Evolutionary conservation across 2,797 vertebrate genomes (phyloP).

Genomic region (Alectoris magna): DNA sequence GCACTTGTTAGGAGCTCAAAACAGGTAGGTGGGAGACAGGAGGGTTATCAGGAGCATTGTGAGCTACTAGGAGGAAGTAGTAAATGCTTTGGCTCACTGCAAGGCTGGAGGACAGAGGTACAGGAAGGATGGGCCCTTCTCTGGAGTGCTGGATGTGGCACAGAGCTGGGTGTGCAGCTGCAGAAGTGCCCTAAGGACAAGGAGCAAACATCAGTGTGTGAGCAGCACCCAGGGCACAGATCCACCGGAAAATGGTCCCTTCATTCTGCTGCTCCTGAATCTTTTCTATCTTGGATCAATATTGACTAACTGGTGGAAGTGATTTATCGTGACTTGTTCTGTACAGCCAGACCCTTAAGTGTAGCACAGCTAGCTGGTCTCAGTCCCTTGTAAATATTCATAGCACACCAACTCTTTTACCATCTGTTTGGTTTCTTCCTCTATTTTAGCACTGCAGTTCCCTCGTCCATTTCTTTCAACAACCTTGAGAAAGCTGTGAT

Average conservation of each 20-base stretch:
- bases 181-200: not conserved
- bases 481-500: not conserved
- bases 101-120: not conserved
- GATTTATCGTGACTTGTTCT: not conserved
- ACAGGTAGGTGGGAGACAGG: not conserved
- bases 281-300: not conserved
- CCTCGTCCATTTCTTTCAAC: not conserved
- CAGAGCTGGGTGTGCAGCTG: not conserved
- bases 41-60: not conserved
- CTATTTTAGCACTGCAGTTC: not conserved
- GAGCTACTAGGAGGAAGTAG: not conserved
- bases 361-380: not conserved
- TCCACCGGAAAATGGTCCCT: not conserved
- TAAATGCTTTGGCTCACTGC: not conserved
- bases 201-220: not conserved
- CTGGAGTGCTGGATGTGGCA: not conserved
- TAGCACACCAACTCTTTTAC: not conserved
- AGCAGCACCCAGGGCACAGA: not conserved
- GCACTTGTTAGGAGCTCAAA: not conserved
- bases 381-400: not conserved
- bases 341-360: not conserved
- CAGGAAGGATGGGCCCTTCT: rapidly evolving
- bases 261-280: not conserved
- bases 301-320: not conserved
- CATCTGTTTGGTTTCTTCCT: not conserved